Percentiles rank a stretch among this genome's conserved stretches.
phyloP scores from a whole-genome alignment of 2,888 invertebrate species.

The Habroteleia sp. region DNA sequence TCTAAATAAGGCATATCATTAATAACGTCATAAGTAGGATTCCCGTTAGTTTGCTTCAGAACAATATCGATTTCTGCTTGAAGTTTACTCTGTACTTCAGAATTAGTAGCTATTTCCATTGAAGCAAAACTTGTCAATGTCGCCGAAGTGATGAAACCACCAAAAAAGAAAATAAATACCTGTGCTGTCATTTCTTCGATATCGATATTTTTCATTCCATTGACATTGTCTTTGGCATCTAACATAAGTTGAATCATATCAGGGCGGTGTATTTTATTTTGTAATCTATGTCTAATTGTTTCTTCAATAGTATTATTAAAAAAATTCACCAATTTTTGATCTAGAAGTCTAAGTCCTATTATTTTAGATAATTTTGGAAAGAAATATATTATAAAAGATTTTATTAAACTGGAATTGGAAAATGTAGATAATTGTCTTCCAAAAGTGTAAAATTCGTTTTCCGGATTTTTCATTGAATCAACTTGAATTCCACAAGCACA shows the following conservation, averaged over 20 bases:
- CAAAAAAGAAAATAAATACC: slow-evolving; percentile 78
- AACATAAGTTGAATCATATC: slow-evolving; percentile 84
- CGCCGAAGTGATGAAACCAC: slow-evolving; percentile 72
- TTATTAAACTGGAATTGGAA: slow-evolving; percentile 37
- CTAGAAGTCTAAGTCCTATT: slow-evolving; percentile 13
- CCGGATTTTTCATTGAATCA: slow-evolving; percentile 72
- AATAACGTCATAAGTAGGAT: slow-evolving; percentile 78
- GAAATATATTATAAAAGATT: slow-evolving; percentile 53
- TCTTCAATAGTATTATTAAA: slow-evolving; percentile 65
- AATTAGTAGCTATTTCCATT: slow-evolving; percentile 67
- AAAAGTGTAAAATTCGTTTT: slow-evolving; percentile 72
- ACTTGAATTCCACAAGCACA: slow-evolving; percentile 72
- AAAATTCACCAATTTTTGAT: slow-evolving; percentile 47
- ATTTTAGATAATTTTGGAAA: slow-evolving; percentile 31
- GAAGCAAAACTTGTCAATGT: slow-evolving; percentile 68
- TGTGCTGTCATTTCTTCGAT: slow-evolving; percentile 81
- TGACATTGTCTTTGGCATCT: slow-evolving; percentile 74
- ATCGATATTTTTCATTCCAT: not conserved
- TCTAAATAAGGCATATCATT: slow-evolving; percentile 82
- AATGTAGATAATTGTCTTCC: slow-evolving; percentile 66
- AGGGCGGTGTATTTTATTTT: slow-evolving; percentile 76
- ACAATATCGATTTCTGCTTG: slow-evolving; percentile 73
- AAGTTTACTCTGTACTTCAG: slow-evolving; percentile 75
- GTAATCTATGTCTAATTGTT: slow-evolving; percentile 57
- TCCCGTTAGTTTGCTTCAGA: slow-evolving; percentile 71